Conservation (phyloP, 2,888 invertebrate genomes). For the Dascillus cervinus region DNA sequence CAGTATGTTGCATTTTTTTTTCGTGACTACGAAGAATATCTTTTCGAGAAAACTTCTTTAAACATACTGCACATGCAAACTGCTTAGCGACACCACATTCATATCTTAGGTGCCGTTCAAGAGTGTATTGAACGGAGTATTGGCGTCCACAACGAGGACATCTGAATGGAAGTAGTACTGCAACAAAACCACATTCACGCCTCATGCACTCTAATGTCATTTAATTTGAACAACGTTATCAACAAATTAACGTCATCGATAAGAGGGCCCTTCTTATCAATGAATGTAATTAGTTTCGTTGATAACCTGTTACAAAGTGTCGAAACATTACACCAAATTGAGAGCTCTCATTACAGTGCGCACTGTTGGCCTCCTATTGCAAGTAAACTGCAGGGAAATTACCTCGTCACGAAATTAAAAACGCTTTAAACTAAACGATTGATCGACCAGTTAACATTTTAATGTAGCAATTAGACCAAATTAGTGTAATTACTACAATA, state of each 20-base stretch:
- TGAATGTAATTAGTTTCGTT: no score
- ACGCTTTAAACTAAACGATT: no score
- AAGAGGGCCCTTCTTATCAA: background rate
- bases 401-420: no score
- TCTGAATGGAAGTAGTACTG: slow-evolving; percentile 35
- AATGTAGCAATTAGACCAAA: no score
- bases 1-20: slow-evolving; percentile 28
- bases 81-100: slow-evolving; percentile 52
- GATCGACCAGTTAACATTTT: no score
- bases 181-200: slow-evolving; percentile 28
- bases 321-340: background rate
- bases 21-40: slow-evolving; percentile 36
- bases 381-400: no score
- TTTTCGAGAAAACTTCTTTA: slow-evolving; percentile 36
- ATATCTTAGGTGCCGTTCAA: slow-evolving; percentile 49
- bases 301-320: no score
- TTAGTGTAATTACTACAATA: no score
- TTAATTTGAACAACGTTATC: no score
- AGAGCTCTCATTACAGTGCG: slow-evolving; percentile 4
- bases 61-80: slow-evolving; percentile 40
- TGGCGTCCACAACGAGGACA: slow-evolving; percentile 52
- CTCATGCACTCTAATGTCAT: slow-evolving; percentile 19
- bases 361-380: slow-evolving; percentile 21
- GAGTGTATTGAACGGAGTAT: slow-evolving; percentile 52
- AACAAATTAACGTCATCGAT: slow-evolving; percentile 1